Percentiles rank a stretch among this genome's conserved stretches.
Conservation (phyloP, 2,113 vertebrate genomes). For the Orycteropus afer region DNA sequence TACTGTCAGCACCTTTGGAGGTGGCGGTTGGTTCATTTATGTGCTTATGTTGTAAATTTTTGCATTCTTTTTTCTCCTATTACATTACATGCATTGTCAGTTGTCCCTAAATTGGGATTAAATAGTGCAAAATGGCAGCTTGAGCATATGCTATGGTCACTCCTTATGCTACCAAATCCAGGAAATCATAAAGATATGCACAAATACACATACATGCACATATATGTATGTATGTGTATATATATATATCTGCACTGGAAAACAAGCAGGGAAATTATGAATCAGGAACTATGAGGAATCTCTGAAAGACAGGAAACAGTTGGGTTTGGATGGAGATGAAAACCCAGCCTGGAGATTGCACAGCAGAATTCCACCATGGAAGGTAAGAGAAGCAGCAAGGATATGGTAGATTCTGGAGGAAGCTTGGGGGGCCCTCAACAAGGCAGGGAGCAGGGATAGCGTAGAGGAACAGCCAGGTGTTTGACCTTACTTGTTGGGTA, state of each 20-base stretch:
- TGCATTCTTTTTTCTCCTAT: not conserved
- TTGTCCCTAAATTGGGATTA: not conserved
- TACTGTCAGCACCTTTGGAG: not conserved
- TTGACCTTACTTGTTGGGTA: no score
- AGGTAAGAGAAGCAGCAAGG: no score
- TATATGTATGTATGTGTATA: not conserved
- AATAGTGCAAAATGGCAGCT: not conserved
- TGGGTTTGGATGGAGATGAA: not conserved
- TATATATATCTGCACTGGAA: not conserved
- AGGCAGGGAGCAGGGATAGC: not conserved
- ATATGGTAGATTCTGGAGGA: not conserved
- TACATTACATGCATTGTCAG: not conserved
- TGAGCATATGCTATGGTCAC: not conserved
- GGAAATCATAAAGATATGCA: not conserved
- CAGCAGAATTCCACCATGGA: not conserved
- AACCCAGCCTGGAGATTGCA: not conserved
- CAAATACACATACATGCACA: not conserved
- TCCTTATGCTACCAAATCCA: not conserved
- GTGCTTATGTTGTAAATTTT: constrained; percentile 10
- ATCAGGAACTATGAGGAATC: not conserved
- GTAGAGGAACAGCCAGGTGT: not conserved
- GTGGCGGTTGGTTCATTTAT: not conserved
- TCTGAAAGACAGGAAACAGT: not conserved
- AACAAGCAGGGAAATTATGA: not conserved
- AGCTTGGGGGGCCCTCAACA: not conserved